A percentile compares a stretch with the other conserved stretches of the same genome.
phyloP scores from a whole-genome alignment of 2,888 invertebrate genomes.

The Lottia gigantea region DNA sequence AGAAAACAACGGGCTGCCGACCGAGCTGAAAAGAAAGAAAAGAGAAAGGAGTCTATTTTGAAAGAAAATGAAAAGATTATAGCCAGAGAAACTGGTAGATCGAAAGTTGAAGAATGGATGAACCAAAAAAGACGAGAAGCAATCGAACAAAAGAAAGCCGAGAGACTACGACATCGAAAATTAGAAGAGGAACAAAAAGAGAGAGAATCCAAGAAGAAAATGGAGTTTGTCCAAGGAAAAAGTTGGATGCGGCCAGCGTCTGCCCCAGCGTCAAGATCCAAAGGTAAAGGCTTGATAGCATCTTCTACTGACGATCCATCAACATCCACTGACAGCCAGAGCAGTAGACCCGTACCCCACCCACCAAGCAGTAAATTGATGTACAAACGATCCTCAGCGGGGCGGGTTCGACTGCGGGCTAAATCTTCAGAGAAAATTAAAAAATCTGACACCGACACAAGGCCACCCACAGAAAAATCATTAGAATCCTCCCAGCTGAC shows the following conservation, averaged over 20 bases:
- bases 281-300: background rate
- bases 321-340: background rate
- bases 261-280: constrained; percentile 25
- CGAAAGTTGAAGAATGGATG: constrained; percentile 51
- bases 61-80: constrained; percentile 44
- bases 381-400: constrained; percentile 56
- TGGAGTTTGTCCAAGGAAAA: constrained; percentile 31
- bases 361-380: constrained; percentile 51
- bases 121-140: constrained; percentile 47
- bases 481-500: constrained; percentile 41
- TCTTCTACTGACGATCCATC: background rate
- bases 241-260: constrained; percentile 36
- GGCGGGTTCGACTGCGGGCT: constrained; percentile 45
- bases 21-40: constrained; percentile 42
- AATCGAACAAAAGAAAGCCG: constrained; percentile 35
- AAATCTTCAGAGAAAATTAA: constrained; percentile 33
- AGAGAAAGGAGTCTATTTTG: constrained; percentile 42
- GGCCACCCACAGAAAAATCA: constrained; percentile 30
- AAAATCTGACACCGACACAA: constrained; percentile 29
- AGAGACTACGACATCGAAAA: constrained; percentile 26
- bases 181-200: constrained; percentile 27
- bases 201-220: constrained; percentile 23
- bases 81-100: constrained; percentile 38
- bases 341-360: constrained; percentile 14
- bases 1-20: constrained; percentile 45